Percentiles rank a stretch among this genome's conserved stretches.
phyloP scores from a whole-genome alignment of 2,888 invertebrate genomes.

The Eristalis pertinax region DNA sequence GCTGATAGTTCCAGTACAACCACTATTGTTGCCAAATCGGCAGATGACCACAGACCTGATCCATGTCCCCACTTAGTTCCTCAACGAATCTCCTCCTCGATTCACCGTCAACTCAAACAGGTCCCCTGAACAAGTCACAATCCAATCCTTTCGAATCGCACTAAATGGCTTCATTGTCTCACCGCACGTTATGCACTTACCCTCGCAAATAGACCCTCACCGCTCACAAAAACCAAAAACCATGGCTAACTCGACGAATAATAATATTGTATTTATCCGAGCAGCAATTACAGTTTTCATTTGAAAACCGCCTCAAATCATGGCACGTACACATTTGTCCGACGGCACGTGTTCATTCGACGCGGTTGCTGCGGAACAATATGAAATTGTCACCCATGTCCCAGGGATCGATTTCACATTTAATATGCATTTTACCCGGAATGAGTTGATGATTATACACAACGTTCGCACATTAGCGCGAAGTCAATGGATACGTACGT shows the following conservation, averaged over 20 bases:
- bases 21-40: no score
- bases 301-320: neutral
- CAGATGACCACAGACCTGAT: no score
- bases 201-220: neutral
- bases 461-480: neutral
- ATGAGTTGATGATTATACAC: neutral
- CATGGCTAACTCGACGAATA: neutral
- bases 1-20: no score
- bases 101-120: no score
- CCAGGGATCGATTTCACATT: neutral
- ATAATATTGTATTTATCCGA: neutral
- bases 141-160: no score
- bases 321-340: neutral
- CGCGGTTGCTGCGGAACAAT: neutral
- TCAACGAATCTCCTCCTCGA: no score
- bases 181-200: no score
- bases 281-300: neutral
- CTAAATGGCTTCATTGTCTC: no score
- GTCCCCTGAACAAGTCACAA: no score
- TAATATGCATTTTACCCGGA: neutral
- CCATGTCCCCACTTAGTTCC: no score
- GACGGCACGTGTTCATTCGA: neutral
- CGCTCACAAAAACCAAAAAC: neutral
- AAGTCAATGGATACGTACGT: neutral
- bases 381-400: neutral